These are phyloP conservation scores for Phragmatobia fuliginosa DNA, from an alignment of 2,888 invertebrate genomes.

Conservation along the genomic window DNA sequence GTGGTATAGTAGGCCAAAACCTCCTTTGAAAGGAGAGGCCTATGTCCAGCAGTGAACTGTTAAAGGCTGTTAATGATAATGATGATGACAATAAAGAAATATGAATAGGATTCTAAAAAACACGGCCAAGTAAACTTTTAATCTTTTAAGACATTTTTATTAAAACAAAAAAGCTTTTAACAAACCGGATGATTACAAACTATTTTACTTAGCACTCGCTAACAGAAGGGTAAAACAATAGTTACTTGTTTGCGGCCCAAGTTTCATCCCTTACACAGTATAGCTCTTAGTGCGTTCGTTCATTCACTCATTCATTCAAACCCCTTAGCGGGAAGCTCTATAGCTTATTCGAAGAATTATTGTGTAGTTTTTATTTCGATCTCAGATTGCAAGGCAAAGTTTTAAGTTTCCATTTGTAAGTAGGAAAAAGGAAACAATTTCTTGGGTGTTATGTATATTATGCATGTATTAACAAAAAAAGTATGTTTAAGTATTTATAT, in stretches of 20 bases:
- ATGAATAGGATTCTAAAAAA: no score
- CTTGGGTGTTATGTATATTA: no score
- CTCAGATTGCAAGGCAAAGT: neutral
- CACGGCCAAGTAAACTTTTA: neutral
- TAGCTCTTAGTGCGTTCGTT: slow-evolving; percentile 65
- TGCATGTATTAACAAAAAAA: no score
- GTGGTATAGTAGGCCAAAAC: no score
- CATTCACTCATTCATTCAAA: slow-evolving; percentile 63
- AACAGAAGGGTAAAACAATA: slow-evolving; percentile 63
- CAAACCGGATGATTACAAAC: slow-evolving; percentile 44
- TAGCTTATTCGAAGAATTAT: slow-evolving; percentile 26
- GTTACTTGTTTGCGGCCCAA: slow-evolving; percentile 71
- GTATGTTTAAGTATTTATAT: no score
- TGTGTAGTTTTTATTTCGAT: slow-evolving; percentile 9
- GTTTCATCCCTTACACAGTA: slow-evolving; percentile 76
- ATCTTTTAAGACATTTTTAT: neutral
- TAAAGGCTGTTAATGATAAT: no score
- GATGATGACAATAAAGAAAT: no score
- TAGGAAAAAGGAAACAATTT: no score
- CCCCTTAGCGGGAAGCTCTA: slow-evolving; percentile 55
- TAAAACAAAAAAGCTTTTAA: slow-evolving; percentile 24
- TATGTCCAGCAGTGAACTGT: no score
- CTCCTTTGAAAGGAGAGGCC: no score
- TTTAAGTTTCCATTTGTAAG: no score
- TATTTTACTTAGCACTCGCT: slow-evolving; percentile 49